Evolutionary conservation across 1,140 invertebrate species (phyloP).

Genomic region (Achatina immaculata): DNA sequence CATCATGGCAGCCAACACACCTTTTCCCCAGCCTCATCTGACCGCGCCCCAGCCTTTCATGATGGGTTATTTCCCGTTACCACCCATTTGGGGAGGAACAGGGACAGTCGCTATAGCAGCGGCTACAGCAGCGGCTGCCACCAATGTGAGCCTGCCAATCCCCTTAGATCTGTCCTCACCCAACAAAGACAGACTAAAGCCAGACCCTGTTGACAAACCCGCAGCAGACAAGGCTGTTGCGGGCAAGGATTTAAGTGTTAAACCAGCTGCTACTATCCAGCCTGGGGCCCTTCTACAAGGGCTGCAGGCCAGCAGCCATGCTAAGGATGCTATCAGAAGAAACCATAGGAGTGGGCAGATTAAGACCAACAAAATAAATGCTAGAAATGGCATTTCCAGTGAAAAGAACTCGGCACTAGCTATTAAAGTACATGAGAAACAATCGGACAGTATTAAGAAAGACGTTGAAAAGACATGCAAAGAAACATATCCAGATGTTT

Average conservation of each 20-base stretch:
- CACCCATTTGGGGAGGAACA: slow-evolving; percentile 49
- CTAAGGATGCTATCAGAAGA: background rate
- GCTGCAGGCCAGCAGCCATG: background rate
- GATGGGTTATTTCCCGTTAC: slow-evolving; percentile 49
- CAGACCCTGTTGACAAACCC: slow-evolving; percentile 12
- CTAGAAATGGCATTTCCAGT: background rate
- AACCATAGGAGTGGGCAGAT: background rate
- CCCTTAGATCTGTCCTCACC: slow-evolving; percentile 61
- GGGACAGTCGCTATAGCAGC: slow-evolving; percentile 41
- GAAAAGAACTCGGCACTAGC: background rate
- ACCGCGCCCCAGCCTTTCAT: slow-evolving; percentile 38
- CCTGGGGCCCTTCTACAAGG: background rate
- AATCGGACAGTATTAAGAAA: slow-evolving; percentile 24
- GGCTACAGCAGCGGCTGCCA: slow-evolving; percentile 38
- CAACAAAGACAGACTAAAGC: slow-evolving; percentile 44
- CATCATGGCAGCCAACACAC: slow-evolving; percentile 39
- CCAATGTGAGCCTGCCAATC: slow-evolving; percentile 43
- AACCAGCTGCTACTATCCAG: background rate
- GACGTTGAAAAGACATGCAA: background rate
- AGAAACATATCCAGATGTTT: slow-evolving; percentile 5
- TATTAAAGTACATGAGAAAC: slow-evolving; percentile 15
- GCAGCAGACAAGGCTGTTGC: background rate
- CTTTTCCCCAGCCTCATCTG: slow-evolving; percentile 25
- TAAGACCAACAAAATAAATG: background rate
- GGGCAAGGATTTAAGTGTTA: background rate